Conservation (phyloP, 2,888 invertebrate genomes). For the Cremastinae sp. region DNA sequence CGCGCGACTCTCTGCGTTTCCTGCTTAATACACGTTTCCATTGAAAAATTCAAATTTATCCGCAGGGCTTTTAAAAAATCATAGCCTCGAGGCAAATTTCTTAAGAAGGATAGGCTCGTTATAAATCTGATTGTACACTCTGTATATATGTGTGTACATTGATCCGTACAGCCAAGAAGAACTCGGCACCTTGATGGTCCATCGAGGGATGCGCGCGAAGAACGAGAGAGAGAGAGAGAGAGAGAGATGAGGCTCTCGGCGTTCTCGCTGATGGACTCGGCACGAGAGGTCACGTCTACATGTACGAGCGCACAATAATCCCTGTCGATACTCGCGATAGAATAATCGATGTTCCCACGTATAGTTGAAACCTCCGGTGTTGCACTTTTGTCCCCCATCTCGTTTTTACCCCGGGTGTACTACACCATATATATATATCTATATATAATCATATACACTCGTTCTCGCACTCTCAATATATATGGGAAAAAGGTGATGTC, state of each 20-base stretch:
- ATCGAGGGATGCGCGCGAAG: constrained; percentile 12
- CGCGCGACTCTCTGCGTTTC: no score
- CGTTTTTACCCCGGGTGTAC: background rate
- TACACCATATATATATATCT: background rate
- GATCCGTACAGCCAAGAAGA: no score
- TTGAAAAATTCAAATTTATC: no score
- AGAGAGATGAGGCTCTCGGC: constrained; percentile 51
- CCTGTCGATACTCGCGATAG: constrained; percentile 56
- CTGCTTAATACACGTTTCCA: no score
- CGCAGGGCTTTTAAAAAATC: no score
- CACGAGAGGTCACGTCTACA: constrained; percentile 61
- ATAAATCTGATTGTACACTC: constrained; percentile 37
- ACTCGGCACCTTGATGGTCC: constrained; percentile 15
- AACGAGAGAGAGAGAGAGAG: constrained; percentile 27
- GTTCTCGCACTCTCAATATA: constrained; percentile 3
- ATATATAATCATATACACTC: background rate
- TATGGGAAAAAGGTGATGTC: constrained; percentile 17
- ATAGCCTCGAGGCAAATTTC: no score
- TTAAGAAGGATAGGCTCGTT: constrained; percentile 17
- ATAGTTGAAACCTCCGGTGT: constrained; percentile 36
- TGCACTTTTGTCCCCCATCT: constrained; percentile 28
- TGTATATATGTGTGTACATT: background rate
- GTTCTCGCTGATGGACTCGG: constrained; percentile 46
- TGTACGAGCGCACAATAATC: constrained; percentile 56
- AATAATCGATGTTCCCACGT: constrained; percentile 61